phyloP scores from a whole-genome alignment of 2,888 invertebrate species.

The Dynastes tityus region DNA sequence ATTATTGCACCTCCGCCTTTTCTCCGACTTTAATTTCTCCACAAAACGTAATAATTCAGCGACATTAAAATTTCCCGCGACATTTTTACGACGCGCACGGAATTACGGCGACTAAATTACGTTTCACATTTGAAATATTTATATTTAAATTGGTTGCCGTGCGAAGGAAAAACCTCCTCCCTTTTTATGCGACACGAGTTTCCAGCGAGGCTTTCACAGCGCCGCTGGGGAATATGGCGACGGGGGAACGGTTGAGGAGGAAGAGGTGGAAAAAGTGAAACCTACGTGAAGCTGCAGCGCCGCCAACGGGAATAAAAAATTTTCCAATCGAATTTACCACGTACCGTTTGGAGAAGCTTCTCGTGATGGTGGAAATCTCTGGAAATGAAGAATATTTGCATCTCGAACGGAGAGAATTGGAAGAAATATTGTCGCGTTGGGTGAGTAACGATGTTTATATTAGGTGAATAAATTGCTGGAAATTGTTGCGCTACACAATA shows the following conservation, averaged over 20 bases:
- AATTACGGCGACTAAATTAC: conserved; percentile 54
- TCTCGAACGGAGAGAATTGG: not conserved
- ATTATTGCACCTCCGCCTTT: conserved; percentile 49
- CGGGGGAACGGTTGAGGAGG: not conserved
- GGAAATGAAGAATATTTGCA: conserved; percentile 21
- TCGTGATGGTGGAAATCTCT: not conserved
- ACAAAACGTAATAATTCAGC: conserved; percentile 55
- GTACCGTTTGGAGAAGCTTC: not conserved
- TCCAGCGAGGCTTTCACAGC: not conserved
- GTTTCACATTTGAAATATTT: conserved; percentile 58
- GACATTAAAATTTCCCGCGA: conserved; percentile 57
- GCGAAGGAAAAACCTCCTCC: not conserved
- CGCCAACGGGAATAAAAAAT: conserved; percentile 12
- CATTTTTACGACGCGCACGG: conserved; percentile 56
- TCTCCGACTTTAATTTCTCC: conserved; percentile 57
- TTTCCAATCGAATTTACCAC: conserved; percentile 23
- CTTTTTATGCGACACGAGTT: not conserved
- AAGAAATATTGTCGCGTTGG: not conserved
- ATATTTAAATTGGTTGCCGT: conserved; percentile 55
- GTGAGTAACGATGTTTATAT: conserved; percentile 20
- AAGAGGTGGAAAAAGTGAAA: not conserved
- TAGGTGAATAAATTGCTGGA: conserved; percentile 6
- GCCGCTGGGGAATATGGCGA: not conserved
- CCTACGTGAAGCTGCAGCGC: not conserved
- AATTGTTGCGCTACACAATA: not conserved